A percentile compares a stretch with the other conserved stretches of the same genome.
These are phyloP conservation scores for Acrossocheilus wenchowensis DNA, from an alignment of 2,797 vertebrate genomes.

Conservation along the genomic window DNA sequence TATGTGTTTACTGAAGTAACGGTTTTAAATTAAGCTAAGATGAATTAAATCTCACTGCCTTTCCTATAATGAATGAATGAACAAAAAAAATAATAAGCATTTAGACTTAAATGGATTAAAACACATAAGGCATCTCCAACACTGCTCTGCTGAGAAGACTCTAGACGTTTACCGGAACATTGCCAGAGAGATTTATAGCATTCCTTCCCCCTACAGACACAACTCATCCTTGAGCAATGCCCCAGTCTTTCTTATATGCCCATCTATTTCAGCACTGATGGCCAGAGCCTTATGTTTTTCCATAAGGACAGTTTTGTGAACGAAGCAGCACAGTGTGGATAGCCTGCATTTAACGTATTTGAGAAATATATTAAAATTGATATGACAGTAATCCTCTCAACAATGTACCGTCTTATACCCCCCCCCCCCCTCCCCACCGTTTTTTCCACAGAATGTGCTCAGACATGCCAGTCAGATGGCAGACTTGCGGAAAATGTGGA, in stretches of 20 bases:
- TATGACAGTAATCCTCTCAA: constrained; percentile 60
- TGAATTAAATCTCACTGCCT: background rate
- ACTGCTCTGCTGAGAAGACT: constrained; percentile 38
- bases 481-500: constrained; percentile 44
- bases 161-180: constrained; percentile 23
- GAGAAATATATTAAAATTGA: constrained; percentile 57
- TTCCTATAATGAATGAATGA: constrained; percentile 27
- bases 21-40: background rate
- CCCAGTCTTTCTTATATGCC: constrained; percentile 13
- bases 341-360: constrained; percentile 53
- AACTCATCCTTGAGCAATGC: constrained; percentile 45
- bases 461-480: constrained; percentile 53
- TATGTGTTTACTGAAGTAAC: background rate
- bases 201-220: constrained; percentile 46
- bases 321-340: constrained; percentile 7
- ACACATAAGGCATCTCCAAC: constrained; percentile 48
- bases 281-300: background rate
- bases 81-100: background rate
- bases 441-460: constrained; percentile 52
- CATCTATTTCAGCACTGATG: constrained; percentile 24
- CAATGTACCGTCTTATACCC: constrained; percentile 46
- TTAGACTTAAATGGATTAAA: constrained; percentile 44
- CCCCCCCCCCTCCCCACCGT: background rate
- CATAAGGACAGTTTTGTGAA: constrained; percentile 42
- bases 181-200: constrained; percentile 47